These are phyloP conservation scores for Salvelinus sp. DNA, from an alignment of 2,113 vertebrate genomes.

Conservation along the genomic window DNA sequence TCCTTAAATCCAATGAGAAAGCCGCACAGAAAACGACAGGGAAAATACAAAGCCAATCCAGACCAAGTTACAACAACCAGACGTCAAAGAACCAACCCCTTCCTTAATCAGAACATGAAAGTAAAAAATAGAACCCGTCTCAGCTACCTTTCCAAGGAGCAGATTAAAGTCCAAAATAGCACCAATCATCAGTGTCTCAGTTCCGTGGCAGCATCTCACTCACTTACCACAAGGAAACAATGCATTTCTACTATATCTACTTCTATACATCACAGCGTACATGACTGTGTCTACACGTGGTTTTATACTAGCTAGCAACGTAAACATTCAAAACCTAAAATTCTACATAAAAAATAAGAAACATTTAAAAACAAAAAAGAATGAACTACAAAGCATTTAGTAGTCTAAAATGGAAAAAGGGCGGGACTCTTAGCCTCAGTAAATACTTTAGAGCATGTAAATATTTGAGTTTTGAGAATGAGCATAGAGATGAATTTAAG, in stretches of 20 bases:
- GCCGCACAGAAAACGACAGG: slow-evolving; percentile 85
- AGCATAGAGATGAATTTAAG: slow-evolving; percentile 1
- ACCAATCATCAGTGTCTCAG: slow-evolving; percentile 97
- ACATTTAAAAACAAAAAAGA: slow-evolving; percentile 57
- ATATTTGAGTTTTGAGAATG: slow-evolving; percentile 5
- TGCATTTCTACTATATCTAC: slow-evolving; percentile 87
- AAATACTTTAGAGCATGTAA: slow-evolving; percentile 60
- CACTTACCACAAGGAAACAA: slow-evolving; percentile 97
- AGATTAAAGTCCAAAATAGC: slow-evolving; percentile 97
- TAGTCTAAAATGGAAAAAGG: slow-evolving; percentile 44
- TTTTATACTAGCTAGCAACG: slow-evolving; percentile 89
- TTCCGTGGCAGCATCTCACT: slow-evolving; percentile 91
- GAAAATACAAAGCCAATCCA: slow-evolving; percentile 72
- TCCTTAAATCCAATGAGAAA: slow-evolving; percentile 78
- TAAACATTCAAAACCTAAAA: slow-evolving; percentile 73
- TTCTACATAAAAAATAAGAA: slow-evolving; percentile 53
- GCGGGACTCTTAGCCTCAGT: slow-evolving; percentile 91
- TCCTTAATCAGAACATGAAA: slow-evolving; percentile 82
- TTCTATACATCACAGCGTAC: slow-evolving; percentile 93
- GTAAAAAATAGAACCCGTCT: slow-evolving; percentile 82
- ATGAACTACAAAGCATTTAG: slow-evolving; percentile 46
- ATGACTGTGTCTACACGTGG: slow-evolving; percentile 82
- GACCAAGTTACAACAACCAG: slow-evolving; percentile 86
- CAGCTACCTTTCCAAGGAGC: slow-evolving; percentile 94
- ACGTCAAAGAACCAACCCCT: slow-evolving; percentile 89